phyloP scores from a whole-genome alignment of 1,140 invertebrate species.

The Anthonomus grandis region DNA sequence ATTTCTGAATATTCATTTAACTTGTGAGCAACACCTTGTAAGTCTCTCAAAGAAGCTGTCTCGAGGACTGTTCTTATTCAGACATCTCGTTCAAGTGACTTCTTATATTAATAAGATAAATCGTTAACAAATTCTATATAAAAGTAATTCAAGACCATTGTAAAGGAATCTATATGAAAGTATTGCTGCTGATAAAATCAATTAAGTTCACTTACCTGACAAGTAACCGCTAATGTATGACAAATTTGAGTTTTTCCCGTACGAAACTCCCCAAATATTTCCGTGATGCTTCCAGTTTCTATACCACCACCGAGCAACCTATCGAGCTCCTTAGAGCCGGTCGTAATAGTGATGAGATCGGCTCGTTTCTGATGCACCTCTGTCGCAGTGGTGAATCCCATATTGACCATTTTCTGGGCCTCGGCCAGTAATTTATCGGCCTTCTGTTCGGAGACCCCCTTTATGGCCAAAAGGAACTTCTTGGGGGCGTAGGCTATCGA shows the following conservation, averaged over 20 bases:
- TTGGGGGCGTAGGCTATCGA: slow-evolving; percentile 93
- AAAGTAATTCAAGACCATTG: too few relatives aligned
- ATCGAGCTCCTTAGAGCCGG: slow-evolving; percentile 93
- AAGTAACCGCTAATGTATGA: slow-evolving; percentile 96
- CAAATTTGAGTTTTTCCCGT: slow-evolving; percentile 98
- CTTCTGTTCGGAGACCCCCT: slow-evolving; percentile 97
- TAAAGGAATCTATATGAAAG: too few relatives aligned
- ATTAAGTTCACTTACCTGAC: slow-evolving; percentile 76
- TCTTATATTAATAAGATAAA: too few relatives aligned
- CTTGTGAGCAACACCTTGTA: too few relatives aligned
- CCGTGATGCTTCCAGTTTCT: slow-evolving; percentile 99
- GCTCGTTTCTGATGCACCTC: slow-evolving; percentile 92
- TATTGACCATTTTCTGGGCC: slow-evolving; percentile 89
- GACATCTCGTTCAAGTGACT: too few relatives aligned
- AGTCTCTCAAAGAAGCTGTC: too few relatives aligned
- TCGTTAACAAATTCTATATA: too few relatives aligned
- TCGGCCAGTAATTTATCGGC: slow-evolving; percentile 93
- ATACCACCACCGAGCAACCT: slow-evolving; percentile 93
- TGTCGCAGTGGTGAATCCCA: slow-evolving; percentile 97
- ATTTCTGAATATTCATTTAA: too few relatives aligned
- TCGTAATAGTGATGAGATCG: slow-evolving; percentile 86
- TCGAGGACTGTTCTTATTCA: too few relatives aligned
- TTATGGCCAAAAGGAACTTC: slow-evolving; percentile 84
- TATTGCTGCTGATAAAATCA: too few relatives aligned
- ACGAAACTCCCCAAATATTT: slow-evolving; percentile 98